Evolutionary conservation across 2,797 vertebrate species (phyloP).

Genomic region (Sebastolobus altivelis): DNA sequence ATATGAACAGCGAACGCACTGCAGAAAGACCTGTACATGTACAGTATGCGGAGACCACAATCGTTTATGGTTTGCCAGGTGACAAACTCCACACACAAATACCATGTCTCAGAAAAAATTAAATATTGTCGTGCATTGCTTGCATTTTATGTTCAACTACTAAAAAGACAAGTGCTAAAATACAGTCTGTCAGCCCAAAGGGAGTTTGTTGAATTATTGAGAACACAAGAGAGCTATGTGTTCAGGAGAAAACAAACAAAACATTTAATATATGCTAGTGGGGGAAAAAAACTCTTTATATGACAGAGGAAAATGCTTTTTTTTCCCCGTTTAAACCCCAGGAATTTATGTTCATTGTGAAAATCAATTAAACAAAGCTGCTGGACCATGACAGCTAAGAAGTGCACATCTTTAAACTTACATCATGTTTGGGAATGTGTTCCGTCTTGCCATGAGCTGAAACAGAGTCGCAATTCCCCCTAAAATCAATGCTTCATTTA

Average conservation of each 20-base stretch:
- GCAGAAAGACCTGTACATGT: background rate
- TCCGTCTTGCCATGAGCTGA: slow-evolving; percentile 25
- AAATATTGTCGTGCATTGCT: background rate
- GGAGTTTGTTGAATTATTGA: slow-evolving; percentile 51
- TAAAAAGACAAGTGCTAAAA: slow-evolving; percentile 37
- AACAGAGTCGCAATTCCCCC: slow-evolving; percentile 13
- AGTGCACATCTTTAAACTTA: slow-evolving; percentile 35
- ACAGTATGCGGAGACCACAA: background rate
- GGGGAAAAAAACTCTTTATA: slow-evolving; percentile 27
- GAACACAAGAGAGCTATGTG: slow-evolving; percentile 55
- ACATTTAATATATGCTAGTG: slow-evolving; percentile 51
- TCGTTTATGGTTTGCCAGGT: background rate
- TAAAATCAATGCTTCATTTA: slow-evolving; percentile 55
- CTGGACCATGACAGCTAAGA: slow-evolving; percentile 44
- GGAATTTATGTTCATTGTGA: slow-evolving; percentile 45
- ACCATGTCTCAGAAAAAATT: background rate
- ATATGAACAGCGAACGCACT: background rate
- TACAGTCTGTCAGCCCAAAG: slow-evolving; percentile 46
- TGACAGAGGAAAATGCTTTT: slow-evolving; percentile 20
- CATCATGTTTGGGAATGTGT: slow-evolving; percentile 36
- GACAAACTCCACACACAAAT: slow-evolving; percentile 22
- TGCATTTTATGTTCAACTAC: slow-evolving; percentile 36
- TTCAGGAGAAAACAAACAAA: slow-evolving; percentile 61
- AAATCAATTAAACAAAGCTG: slow-evolving; percentile 71
- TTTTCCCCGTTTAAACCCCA: slow-evolving; percentile 22